Conservation (phyloP, 2,888 invertebrate species). For the Ophion slaviceki region DNA sequence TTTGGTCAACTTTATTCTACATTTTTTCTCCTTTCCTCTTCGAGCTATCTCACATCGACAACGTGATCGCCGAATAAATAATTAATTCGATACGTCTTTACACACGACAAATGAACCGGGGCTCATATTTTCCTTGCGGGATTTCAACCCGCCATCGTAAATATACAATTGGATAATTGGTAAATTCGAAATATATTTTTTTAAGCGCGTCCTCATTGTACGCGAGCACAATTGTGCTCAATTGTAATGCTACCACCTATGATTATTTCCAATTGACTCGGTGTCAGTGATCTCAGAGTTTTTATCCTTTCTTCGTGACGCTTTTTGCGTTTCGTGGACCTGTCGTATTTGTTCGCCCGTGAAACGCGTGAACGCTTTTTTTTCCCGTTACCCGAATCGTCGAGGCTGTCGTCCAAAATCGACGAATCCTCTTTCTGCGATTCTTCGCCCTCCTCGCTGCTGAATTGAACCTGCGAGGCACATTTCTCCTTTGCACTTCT, state of each 20-base stretch:
- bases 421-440: conserved; percentile 75
- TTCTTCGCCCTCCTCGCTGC: conserved; percentile 80
- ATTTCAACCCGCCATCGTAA: conserved; percentile 1
- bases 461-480: conserved; percentile 77
- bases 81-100: background rate
- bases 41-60: background rate
- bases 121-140: background rate
- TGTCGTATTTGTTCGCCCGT: conserved; percentile 67
- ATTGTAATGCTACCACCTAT: conserved; percentile 70
- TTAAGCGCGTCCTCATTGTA: background rate
- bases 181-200: conserved; percentile 11
- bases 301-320: conserved; percentile 66
- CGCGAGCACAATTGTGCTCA: conserved; percentile 5
- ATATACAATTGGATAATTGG: conserved; percentile 24
- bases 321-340: conserved; percentile 67
- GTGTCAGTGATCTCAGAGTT: conserved; percentile 69
- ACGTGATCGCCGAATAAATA: conserved; percentile 21
- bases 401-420: conserved; percentile 53
- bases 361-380: conserved; percentile 48
- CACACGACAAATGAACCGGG: background rate
- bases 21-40: background rate
- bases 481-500: conserved; percentile 65
- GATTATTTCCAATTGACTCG: conserved; percentile 77
- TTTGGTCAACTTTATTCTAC: conserved; percentile 34
- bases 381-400: conserved; percentile 20